Evolutionary conservation across 2,888 invertebrate genomes (phyloP).

Genomic region (Suillia variegata): DNA sequence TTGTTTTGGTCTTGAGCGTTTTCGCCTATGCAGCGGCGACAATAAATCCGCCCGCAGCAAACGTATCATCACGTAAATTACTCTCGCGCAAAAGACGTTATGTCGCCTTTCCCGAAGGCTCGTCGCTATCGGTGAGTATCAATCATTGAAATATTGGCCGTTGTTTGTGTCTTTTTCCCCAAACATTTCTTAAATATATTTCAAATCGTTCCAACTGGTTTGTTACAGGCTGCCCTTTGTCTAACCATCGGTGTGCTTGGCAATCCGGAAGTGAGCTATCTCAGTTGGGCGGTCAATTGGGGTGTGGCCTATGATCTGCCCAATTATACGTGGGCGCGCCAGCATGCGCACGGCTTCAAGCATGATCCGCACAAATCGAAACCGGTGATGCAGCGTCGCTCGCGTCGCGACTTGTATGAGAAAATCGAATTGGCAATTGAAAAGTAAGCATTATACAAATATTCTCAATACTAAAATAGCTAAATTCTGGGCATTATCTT

Average conservation of each 20-base stretch:
- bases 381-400: conserved; percentile 62
- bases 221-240: conserved; percentile 65
- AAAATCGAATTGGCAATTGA: conserved; percentile 72
- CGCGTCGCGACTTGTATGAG: conserved; percentile 71
- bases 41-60: not conserved
- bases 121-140: conserved; percentile 64
- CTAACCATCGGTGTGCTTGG: conserved; percentile 67
- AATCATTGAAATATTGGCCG: not conserved
- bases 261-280: conserved; percentile 66
- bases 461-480: no score
- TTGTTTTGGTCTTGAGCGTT: conserved; percentile 12
- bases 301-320: conserved; percentile 71
- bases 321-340: conserved; percentile 64
- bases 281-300: conserved; percentile 73
- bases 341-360: conserved; percentile 52
- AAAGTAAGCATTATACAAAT: conserved; percentile 63
- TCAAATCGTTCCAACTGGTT: not conserved
- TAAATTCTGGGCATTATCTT: not conserved
- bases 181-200: not conserved
- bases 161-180: not conserved
- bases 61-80: conserved; percentile 20
- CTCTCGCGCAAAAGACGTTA: conserved; percentile 61
- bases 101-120: conserved; percentile 66
- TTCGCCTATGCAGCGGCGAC: conserved; percentile 6
- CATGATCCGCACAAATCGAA: conserved; percentile 39